Conservation (phyloP, 2,888 invertebrate species). For the Ochropleura plecta region DNA sequence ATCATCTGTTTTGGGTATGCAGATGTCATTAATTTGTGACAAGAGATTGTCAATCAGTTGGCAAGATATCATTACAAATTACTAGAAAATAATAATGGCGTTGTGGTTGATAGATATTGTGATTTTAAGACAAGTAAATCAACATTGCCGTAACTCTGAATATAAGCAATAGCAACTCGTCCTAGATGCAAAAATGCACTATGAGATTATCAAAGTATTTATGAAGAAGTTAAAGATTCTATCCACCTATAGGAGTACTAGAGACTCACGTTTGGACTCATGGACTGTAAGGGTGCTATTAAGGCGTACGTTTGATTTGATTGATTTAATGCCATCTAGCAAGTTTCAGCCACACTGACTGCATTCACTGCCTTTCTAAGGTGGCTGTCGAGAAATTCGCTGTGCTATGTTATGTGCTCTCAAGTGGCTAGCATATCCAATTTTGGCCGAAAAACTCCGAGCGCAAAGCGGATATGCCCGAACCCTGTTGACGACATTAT, state of each 20-base stretch:
- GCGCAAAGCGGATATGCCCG: too few species aligned
- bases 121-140: not conserved
- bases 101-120: not conserved
- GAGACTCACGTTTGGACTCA: not conserved
- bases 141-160: not conserved
- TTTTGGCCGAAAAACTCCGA: too few species aligned
- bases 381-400: not conserved
- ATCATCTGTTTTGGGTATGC: conserved; percentile 35
- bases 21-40: conserved; percentile 32
- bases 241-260: too few species aligned
- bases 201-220: not conserved
- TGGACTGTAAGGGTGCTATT: not conserved
- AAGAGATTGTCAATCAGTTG: conserved; percentile 13
- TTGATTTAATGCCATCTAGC: too few species aligned
- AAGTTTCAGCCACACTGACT: too few species aligned
- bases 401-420: too few species aligned
- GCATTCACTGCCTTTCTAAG: too few species aligned
- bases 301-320: too few species aligned
- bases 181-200: not conserved
- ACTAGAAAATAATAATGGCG: not conserved
- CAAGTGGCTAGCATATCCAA: too few species aligned
- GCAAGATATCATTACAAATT: not conserved
- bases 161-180: not conserved
- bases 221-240: not conserved
- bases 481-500: too few species aligned